Evolutionary conservation across 2,797 vertebrate genomes (phyloP), one percentile per base, ranked within the genome.

Genomic region (Pseudochirops corinnae): DNA sequence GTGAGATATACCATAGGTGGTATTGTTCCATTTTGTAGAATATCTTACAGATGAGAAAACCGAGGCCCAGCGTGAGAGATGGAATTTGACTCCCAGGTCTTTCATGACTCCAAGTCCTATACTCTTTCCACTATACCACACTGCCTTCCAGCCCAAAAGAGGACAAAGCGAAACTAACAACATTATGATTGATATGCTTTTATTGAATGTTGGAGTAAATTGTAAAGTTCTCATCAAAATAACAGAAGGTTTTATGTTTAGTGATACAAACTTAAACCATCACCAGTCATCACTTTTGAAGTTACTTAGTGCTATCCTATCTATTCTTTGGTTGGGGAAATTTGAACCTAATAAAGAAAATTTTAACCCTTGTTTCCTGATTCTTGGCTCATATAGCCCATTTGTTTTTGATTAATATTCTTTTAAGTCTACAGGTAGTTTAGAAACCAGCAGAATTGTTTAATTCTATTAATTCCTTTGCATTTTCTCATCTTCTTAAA

Each of bases 401-500:
- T 82, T 39, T 46, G 2, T 87, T 50, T 67, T 50, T 87, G 21
- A 87, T 46, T 87, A 87, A 87, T 87, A 9, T 50, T 87, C 74
- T 50, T 87, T 50, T 26, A 87, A 50, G 39, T 50, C 39, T 87
- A 87, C 9, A 26, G 26, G 10, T 50, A 87, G 24, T 50, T 87
- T 87, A 87, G 74, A 13, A 87, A 50, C 39, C 21, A 46, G 74
- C 74, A 87, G 39, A 87, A 87, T 1, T 39, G n/a, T 50, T 87
- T 87, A 46, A 50, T 50, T 28, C 39, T 50, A 50, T 50, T 82
- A 24, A 46, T 82, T 82, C 18, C n/a, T 74, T 74, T 39, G 24
- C 31, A 74, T 82, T 82, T 82, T 82, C n/a, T 82, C n/a, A 82
- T 82, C n/a, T 74, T 82, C 18, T 74, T 82, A 82, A 82, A 82